Evolutionary conservation across 2,113 vertebrate species (phyloP).

Genomic region (Sclerurus mexicanus): DNA sequence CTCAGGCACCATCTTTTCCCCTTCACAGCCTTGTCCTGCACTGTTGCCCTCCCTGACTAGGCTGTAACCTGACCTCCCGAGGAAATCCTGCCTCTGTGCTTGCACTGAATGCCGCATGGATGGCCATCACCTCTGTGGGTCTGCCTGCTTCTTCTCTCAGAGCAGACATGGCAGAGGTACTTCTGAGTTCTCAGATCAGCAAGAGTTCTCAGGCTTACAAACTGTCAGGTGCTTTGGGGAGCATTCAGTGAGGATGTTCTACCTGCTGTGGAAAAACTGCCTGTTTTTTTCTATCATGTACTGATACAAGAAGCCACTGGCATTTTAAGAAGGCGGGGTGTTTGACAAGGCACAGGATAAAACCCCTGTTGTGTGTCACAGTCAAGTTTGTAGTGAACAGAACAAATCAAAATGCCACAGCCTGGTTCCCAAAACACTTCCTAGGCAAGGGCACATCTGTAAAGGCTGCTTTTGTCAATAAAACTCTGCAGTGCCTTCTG

Average conservation of each 20-base stretch:
- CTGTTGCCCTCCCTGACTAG: fast-evolving
- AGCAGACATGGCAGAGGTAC: background rate
- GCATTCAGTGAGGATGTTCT: background rate
- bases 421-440: background rate
- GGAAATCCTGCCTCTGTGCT: background rate
- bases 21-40: background rate
- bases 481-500: background rate
- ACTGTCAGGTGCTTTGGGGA: background rate
- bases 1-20: background rate
- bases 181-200: background rate
- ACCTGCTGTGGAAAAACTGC: background rate
- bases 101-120: fast-evolving
- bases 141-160: background rate
- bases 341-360: background rate
- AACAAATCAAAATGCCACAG: background rate
- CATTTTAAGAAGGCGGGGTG: background rate
- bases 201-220: background rate
- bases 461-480: background rate
- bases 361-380: background rate
- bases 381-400: background rate
- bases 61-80: background rate
- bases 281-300: background rate
- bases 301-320: background rate
- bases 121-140: background rate
- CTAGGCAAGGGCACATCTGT: background rate